These are phyloP conservation scores for Netelia inedita DNA, from an alignment of 2,888 invertebrate species.

Conservation along the genomic window DNA sequence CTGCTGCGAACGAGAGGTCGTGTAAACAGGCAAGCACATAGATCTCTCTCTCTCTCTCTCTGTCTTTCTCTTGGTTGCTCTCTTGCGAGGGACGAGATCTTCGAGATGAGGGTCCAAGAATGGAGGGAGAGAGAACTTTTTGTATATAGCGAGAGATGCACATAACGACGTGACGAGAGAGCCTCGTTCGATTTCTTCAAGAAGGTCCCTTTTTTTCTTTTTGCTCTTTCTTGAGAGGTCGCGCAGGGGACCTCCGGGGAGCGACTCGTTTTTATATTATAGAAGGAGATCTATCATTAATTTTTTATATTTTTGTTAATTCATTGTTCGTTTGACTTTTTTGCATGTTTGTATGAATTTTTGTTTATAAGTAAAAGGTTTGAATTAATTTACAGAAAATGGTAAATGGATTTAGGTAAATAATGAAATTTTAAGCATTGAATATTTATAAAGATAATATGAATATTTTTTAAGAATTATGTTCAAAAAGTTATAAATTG, in stretches of 20 bases:
- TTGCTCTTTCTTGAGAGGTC: constrained; percentile 2
- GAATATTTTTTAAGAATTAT: too few relatives aligned
- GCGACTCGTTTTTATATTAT: not conserved
- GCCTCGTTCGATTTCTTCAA: constrained; percentile 56
- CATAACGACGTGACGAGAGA: constrained; percentile 60
- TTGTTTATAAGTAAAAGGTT: not conserved
- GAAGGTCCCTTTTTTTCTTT: constrained; percentile 41
- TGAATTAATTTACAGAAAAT: not conserved
- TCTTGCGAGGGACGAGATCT: constrained; percentile 27
- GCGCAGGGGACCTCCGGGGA: not conserved
- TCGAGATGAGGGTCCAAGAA: constrained; percentile 5
- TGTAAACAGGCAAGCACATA: constrained; percentile 60
- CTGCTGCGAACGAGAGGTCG: constrained; percentile 57
- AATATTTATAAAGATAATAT: not conserved
- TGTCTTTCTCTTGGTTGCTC: constrained; percentile 4
- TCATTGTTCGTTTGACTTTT: not conserved
- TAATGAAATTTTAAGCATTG: not conserved
- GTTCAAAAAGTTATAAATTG: too few relatives aligned
- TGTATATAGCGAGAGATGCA: constrained; percentile 17
- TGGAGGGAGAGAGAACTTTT: constrained; percentile 21
- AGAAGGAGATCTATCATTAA: not conserved
- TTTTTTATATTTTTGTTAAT: not conserved
- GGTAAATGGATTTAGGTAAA: not conserved
- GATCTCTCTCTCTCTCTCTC: constrained; percentile 35
- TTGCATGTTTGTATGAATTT: not conserved